These are phyloP conservation scores for Epizoanthus scotinus DNA, from an alignment of 92 coral and sea anemone genomes.

Conservation along the genomic window DNA sequence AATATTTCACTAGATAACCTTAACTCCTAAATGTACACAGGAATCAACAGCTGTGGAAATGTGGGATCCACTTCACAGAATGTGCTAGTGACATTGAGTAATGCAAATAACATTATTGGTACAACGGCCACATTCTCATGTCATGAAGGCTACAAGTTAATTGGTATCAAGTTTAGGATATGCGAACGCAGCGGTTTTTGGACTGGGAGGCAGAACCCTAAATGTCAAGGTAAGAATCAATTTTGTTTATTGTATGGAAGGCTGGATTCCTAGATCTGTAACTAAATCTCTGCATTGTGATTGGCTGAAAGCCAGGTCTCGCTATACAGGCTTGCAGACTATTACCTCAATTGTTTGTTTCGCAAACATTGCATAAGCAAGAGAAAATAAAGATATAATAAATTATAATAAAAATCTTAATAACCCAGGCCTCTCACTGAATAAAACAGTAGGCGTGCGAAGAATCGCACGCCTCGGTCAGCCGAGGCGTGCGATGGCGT, in stretches of 20 bases:
- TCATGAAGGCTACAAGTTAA: conserved; percentile 44
- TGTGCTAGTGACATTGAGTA: neutral
- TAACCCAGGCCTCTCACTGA: no score
- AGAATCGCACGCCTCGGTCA: no score
- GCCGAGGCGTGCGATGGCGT: no score
- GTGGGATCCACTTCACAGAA: conserved; percentile 18
- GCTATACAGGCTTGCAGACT: no score
- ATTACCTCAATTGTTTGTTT: no score
- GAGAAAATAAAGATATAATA: no score
- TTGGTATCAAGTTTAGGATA: conserved; percentile 30
- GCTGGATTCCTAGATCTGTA: neutral
- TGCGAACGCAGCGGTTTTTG: conserved; percentile 55
- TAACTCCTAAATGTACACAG: conserved; percentile 16
- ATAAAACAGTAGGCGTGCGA: no score
- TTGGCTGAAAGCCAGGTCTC: neutral
- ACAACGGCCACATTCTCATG: conserved; percentile 49
- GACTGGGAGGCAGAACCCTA: conserved; percentile 48
- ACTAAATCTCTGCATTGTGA: neutral
- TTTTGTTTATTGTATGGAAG: neutral
- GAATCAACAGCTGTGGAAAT: conserved; percentile 31
- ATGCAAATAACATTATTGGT: conserved; percentile 18
- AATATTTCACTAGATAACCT: neutral
- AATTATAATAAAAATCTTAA: no score
- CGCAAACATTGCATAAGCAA: no score
- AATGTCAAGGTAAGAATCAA: conserved; percentile 50